These are phyloP conservation scores for Corythaixoides concolor DNA, from an alignment of 2,113 vertebrate genomes.

Conservation along the genomic window DNA sequence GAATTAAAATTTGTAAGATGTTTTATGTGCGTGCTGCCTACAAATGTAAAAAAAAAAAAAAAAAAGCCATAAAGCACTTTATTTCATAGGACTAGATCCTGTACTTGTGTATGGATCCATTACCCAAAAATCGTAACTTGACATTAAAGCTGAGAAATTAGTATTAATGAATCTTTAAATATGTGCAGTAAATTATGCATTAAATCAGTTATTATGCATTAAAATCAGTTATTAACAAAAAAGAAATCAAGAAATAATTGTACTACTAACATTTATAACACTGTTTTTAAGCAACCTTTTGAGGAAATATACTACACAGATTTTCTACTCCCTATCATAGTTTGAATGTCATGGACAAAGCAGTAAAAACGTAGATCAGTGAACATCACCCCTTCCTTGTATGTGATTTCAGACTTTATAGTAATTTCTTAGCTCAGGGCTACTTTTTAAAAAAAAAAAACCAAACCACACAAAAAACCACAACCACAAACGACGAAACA, in stretches of 20 bases:
- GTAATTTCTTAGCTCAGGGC: neutral
- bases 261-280: neutral
- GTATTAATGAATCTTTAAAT: neutral
- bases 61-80: neutral
- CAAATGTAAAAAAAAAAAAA: neutral
- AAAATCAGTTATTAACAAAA: neutral
- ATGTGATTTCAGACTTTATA: neutral
- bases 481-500: neutral
- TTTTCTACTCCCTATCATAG: neutral
- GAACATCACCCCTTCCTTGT: neutral
- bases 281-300: neutral
- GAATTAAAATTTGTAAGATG: neutral
- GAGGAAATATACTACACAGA: neutral
- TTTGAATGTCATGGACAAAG: neutral
- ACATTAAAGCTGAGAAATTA: neutral
- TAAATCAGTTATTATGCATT: neutral
- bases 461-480: too few relatives aligned
- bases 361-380: neutral
- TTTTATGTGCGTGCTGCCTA: neutral
- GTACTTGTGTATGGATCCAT: neutral
- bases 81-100: neutral
- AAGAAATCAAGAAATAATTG: neutral
- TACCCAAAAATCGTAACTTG: neutral
- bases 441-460: neutral
- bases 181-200: too few relatives aligned